phyloP scores from a whole-genome alignment of 2,888 invertebrate genomes.

The Macrophya annulata region DNA sequence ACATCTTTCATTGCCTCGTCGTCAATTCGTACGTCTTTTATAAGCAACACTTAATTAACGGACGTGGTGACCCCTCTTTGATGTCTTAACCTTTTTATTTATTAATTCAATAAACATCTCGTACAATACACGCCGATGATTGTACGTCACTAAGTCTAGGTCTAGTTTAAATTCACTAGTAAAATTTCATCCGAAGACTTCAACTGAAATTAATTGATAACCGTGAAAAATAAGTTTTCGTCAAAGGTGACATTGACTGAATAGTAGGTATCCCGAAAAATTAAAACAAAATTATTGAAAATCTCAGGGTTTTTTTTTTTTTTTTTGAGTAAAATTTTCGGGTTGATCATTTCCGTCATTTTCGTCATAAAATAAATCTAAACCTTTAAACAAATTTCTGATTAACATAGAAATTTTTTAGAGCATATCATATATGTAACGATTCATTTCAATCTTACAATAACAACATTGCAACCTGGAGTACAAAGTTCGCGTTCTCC shows the following conservation, averaged over 20 bases:
- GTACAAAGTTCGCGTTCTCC: background rate
- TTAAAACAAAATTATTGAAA: background rate
- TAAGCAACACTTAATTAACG: constrained; percentile 34
- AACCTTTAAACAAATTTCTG: background rate
- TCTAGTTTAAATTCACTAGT: background rate
- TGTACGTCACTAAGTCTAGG: background rate
- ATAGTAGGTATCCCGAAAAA: background rate
- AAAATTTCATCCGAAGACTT: background rate
- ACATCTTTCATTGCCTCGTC: constrained; percentile 11
- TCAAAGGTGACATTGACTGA: background rate
- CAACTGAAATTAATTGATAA: background rate
- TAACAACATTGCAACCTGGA: background rate
- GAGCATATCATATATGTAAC: background rate
- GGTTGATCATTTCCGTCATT: background rate
- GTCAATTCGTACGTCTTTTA: constrained; percentile 38
- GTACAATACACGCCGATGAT: background rate
- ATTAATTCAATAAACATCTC: constrained; percentile 26
- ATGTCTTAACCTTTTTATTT: constrained; percentile 38
- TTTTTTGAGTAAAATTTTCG: background rate
- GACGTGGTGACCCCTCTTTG: constrained; percentile 26
- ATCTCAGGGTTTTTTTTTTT: background rate
- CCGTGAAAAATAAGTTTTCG: background rate
- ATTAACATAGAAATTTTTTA: background rate
- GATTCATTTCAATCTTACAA: background rate
- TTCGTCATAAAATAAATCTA: background rate